Evolutionary conservation across 1,140 invertebrate species (phyloP).

Genomic region (Drosophila orosa): DNA sequence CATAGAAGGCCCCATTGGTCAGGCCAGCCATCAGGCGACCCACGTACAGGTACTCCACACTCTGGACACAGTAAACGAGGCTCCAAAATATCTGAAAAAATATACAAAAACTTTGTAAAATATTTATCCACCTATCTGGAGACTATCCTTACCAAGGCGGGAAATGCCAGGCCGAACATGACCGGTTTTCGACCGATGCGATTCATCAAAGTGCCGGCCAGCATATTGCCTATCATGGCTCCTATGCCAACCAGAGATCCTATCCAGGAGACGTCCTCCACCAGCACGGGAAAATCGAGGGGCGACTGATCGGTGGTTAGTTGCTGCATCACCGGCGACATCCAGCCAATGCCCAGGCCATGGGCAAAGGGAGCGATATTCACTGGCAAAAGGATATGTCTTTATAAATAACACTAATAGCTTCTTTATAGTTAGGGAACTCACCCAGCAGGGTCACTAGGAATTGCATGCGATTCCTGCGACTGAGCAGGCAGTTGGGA

Average conservation of each 20-base stretch:
- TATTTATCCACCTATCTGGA: not conserved
- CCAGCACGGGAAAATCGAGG: slow-evolving; percentile 44
- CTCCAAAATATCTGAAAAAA: slow-evolving; percentile 53
- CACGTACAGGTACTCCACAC: slow-evolving; percentile 70
- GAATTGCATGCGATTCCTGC: slow-evolving; percentile 61
- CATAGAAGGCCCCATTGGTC: slow-evolving; percentile 63
- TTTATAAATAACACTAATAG: no score
- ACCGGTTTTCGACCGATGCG: slow-evolving; percentile 64
- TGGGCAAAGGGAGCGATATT: slow-evolving; percentile 82
- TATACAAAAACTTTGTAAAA: not conserved
- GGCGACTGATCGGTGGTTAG: slow-evolving; percentile 75
- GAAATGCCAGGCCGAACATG: slow-evolving; percentile 45
- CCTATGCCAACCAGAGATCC: slow-evolving; percentile 71
- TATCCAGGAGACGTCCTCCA: slow-evolving; percentile 71
- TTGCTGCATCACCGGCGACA: slow-evolving; percentile 78
- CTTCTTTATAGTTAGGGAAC: no score
- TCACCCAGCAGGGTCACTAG: slow-evolving; percentile 58
- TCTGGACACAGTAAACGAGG: slow-evolving; percentile 50
- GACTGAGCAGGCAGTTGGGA: slow-evolving; percentile 52
- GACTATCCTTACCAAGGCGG: slow-evolving; percentile 37
- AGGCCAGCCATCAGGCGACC: slow-evolving; percentile 82
- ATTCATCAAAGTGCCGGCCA: slow-evolving; percentile 57
- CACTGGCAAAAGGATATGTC: slow-evolving; percentile 50
- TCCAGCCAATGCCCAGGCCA: slow-evolving; percentile 84
- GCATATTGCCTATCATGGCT: slow-evolving; percentile 59